Conservation (phyloP, 2,888 invertebrate species). For the Asteroscopus sphinx region DNA sequence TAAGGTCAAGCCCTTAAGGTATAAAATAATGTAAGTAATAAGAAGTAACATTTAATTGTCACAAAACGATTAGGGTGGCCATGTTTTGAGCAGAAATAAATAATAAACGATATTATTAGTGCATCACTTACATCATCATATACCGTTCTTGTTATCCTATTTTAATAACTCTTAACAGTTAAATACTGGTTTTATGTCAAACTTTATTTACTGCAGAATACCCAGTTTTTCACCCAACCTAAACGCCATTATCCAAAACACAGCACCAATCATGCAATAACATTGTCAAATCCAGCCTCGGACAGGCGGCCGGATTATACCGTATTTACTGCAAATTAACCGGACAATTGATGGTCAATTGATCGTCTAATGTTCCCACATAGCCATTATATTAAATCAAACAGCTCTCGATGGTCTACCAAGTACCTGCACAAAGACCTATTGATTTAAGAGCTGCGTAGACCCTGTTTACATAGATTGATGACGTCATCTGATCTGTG, state of each 20-base stretch:
- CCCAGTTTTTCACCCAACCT: background rate
- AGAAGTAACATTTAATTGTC: no score
- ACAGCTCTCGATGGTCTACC: constrained; percentile 67
- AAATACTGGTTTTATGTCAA: no score
- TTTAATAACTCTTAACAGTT: no score
- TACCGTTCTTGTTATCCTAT: no score
- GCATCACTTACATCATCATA: no score
- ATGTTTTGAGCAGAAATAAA: no score
- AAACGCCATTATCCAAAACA: constrained; percentile 22
- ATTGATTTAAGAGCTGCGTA: constrained; percentile 81
- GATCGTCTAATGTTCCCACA: constrained; percentile 84
- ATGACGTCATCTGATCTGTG: constrained; percentile 56
- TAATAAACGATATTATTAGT: no score
- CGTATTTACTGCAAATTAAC: constrained; percentile 86
- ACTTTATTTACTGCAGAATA: background rate
- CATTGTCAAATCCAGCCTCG: constrained; percentile 69
- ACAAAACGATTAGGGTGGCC: no score
- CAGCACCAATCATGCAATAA: constrained; percentile 58
- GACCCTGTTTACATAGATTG: constrained; percentile 73
- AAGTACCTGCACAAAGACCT: constrained; percentile 84
- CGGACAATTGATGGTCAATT: constrained; percentile 85
- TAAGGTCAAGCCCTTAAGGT: no score
- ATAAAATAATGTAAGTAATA: no score
- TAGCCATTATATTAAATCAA: constrained; percentile 88
- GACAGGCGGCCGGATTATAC: constrained; percentile 72